These are phyloP conservation scores for Brachyhypopomus occidentalis DNA, from an alignment of 2,113 vertebrate species.

Conservation along the genomic window DNA sequence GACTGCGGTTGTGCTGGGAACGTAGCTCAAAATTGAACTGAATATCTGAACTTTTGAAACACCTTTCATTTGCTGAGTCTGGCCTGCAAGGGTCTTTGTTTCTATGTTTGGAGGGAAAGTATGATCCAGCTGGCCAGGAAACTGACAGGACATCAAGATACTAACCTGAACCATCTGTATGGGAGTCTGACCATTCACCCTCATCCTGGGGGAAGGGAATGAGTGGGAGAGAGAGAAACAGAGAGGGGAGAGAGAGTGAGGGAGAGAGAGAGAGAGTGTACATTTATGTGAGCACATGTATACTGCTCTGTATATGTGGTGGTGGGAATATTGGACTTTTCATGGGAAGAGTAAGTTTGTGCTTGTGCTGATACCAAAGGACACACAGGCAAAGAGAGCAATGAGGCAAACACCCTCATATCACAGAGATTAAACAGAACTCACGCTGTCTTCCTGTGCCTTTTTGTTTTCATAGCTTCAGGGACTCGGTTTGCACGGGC, in stretches of 20 bases:
- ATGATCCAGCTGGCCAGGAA: slow-evolving; percentile 24
- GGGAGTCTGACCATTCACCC: slow-evolving; percentile 6
- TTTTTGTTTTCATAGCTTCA: not conserved
- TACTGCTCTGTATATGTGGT: not conserved
- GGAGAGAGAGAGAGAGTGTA: not conserved
- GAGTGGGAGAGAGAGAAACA: not conserved
- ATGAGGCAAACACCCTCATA: not conserved
- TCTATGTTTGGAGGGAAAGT: slow-evolving; percentile 28
- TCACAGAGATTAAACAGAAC: not conserved
- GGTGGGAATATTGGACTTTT: too few species aligned
- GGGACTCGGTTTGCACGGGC: not conserved
- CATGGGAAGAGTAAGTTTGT: not conserved
- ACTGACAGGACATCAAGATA: slow-evolving; percentile 18
- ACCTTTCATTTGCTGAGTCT: slow-evolving; percentile 28
- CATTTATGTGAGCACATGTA: too few species aligned
- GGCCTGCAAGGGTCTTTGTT: slow-evolving; percentile 19
- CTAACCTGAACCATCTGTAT: slow-evolving; percentile 32
- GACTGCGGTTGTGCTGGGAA: not conserved
- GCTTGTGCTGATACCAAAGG: not conserved
- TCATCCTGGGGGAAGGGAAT: not conserved
- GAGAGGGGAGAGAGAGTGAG: not conserved
- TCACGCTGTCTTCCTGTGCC: not conserved
- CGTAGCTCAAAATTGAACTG: not conserved
- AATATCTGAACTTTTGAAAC: not conserved
- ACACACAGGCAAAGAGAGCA: not conserved